Conservation (phyloP, 2,888 invertebrate species). For the Drosophila ezoana region DNA sequence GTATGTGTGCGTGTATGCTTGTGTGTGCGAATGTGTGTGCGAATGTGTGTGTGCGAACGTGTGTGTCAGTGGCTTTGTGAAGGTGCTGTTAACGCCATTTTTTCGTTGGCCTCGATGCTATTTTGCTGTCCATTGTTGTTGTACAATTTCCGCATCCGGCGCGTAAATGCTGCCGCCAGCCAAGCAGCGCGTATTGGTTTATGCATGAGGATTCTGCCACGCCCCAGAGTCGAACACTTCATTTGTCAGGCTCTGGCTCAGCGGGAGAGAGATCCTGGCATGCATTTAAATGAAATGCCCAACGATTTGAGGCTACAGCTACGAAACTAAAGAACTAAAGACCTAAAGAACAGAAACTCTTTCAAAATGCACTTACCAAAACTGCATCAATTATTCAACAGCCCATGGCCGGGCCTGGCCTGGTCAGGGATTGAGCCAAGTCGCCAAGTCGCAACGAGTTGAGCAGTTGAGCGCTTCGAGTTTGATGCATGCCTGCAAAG, state of each 20-base stretch:
- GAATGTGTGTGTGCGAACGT: constrained; percentile 19
- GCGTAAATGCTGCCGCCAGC: constrained; percentile 65
- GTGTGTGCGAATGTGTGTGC: constrained; percentile 12
- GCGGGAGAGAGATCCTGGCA: constrained; percentile 46
- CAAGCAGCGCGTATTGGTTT: constrained; percentile 72
- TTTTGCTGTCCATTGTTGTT: constrained; percentile 78
- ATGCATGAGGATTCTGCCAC: constrained; percentile 70
- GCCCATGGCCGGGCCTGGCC: constrained; percentile 68
- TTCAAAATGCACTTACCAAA: constrained; percentile 79
- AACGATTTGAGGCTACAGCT: constrained; percentile 56
- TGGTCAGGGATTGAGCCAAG: constrained; percentile 77
- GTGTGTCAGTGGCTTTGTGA: constrained; percentile 40
- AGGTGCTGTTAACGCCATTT: constrained; percentile 72
- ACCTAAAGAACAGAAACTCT: constrained; percentile 42
- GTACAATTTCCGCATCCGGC: constrained; percentile 81
- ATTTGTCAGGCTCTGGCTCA: constrained; percentile 73
- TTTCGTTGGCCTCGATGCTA: constrained; percentile 65
- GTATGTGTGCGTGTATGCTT: constrained; percentile 17
- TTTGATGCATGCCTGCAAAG: constrained; percentile 78
- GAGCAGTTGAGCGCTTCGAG: constrained; percentile 69
- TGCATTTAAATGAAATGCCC: constrained; percentile 72
- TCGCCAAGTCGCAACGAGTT: constrained; percentile 76
- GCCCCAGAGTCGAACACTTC: constrained; percentile 66
- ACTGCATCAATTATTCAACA: constrained; percentile 81
- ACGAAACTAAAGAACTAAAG: constrained; percentile 39